Evolutionary conservation across 92 coral and sea anemone species (phyloP).

Genomic region (Heteractis magnifica): DNA sequence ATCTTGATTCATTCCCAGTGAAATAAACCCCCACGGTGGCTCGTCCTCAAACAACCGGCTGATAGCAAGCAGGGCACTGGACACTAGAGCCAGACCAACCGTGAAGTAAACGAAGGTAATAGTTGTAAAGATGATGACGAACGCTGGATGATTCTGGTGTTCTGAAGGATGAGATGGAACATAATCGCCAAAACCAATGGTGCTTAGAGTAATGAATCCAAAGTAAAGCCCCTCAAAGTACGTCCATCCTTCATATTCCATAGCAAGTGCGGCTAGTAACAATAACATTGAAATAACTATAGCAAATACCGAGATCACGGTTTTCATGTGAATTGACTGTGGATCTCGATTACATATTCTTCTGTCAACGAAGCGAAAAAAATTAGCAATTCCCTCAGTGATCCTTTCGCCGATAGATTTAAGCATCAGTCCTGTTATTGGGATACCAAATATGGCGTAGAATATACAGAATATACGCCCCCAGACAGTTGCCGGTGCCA

Average conservation of each 20-base stretch:
- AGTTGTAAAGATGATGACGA: slow-evolving; percentile 90
- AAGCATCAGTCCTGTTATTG: slow-evolving; percentile 96
- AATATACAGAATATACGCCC: slow-evolving; percentile 91
- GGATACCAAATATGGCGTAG: slow-evolving; percentile 98
- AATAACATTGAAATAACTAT: slow-evolving; percentile 77
- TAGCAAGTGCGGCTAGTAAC: slow-evolving; percentile 81
- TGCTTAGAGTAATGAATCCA: slow-evolving; percentile 92
- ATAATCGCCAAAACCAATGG: slow-evolving; percentile 97
- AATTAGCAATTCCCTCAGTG: slow-evolving; percentile 83
- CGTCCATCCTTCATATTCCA: slow-evolving; percentile 96
- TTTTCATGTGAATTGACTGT: slow-evolving; percentile 69
- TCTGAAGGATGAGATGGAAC: slow-evolving; percentile 93
- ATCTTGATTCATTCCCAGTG: slow-evolving; percentile 70
- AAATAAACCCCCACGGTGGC: slow-evolving; percentile 95
- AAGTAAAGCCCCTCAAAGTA: slow-evolving; percentile 97
- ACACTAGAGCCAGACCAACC: slow-evolving; percentile 93
- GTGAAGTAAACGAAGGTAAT: slow-evolving; percentile 95
- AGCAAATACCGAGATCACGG: slow-evolving; percentile 76
- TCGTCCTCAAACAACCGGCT: slow-evolving; percentile 97
- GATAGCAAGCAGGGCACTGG: slow-evolving; percentile 97
- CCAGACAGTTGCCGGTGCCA: slow-evolving; percentile 97
- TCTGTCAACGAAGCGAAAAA: slow-evolving; percentile 71
- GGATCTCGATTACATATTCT: slow-evolving; percentile 79
- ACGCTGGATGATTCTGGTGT: slow-evolving; percentile 77
- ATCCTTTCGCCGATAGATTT: slow-evolving; percentile 97